Conservation (phyloP, 92 coral and sea anemone genomes). For the Zoanthus gigantus region DNA sequence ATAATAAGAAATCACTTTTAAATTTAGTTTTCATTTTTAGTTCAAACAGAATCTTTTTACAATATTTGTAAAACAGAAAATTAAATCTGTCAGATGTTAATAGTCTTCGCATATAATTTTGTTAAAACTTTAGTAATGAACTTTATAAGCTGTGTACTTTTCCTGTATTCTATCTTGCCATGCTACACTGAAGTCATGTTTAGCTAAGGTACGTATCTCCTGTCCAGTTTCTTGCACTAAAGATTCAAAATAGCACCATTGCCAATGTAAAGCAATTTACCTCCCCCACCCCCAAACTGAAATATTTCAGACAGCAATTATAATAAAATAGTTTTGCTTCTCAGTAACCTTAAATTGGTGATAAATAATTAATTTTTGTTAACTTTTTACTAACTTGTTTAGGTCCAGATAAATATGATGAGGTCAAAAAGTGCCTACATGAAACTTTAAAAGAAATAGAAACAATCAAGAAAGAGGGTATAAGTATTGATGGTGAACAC, state of each 20-base stretch:
- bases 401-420: slow-evolving; percentile 30
- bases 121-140: background rate
- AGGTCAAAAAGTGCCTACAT: slow-evolving; percentile 29
- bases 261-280: background rate
- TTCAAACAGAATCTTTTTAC: no score
- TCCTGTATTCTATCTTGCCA: background rate
- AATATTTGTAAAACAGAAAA: background rate
- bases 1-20: no score
- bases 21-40: no score
- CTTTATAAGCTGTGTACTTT: background rate
- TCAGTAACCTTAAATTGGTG: background rate
- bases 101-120: background rate
- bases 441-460: slow-evolving; percentile 38
- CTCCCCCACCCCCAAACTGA: background rate
- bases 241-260: background rate
- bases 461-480: background rate
- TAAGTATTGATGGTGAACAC: slow-evolving; percentile 32
- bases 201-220: background rate
- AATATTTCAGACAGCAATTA: background rate
- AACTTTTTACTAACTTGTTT: background rate
- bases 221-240: background rate
- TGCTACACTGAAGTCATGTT: background rate
- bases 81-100: background rate
- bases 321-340: background rate
- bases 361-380: background rate